Base-by-base conservation (phyloP, 2,797 vertebrate genomes). In the Syndactyla subalaris region DNA sequence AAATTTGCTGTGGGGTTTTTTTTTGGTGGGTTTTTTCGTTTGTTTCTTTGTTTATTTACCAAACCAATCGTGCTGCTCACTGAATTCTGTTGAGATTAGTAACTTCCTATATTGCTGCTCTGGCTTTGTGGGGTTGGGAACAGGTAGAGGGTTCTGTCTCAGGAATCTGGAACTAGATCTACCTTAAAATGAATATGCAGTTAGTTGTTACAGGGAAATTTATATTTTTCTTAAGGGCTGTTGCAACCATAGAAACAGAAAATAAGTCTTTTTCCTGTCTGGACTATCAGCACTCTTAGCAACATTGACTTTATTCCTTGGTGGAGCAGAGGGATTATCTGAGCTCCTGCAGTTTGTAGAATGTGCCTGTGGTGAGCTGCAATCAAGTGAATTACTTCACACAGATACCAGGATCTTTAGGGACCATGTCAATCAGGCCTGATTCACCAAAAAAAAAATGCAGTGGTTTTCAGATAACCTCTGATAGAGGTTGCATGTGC, bases 201-300 rank as follows among this genome's bases (percentile, higher is more conserved):
- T 97, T 96, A 94, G 97, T 86, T 91, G 93, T 95, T 96, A 95
- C 96, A 97, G 95, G 97, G 96, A 97, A 81, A 96, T 95, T 95
- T 95, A 49, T 97, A 89, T 96, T 95, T 97, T 98, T 97, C 95
- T 96, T 97, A 98, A 98, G 98, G 98, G 98, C 98, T 98, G 98
- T 98, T 95, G 97, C 96, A 96, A 97, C 97, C 95, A 91, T 94
- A 95, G 83, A 96, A 95, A 97, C 96, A 92, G 87, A 91, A 97
- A 97, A 91, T 92, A 63, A 79, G 91, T 95, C 96, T 96, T 98
- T 98, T 98, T 98, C 97, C 96, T 96, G 96, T 97, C 93, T 19
- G 48, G 83, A 94, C 95, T 96, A 92, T 91, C 83, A 95, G 66
- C 88, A 93, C 84, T 97, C 97, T 93, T 92, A 85, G 55, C 63